Conservation (phyloP, 2,113 vertebrate species). For the Equus przewalskii region DNA sequence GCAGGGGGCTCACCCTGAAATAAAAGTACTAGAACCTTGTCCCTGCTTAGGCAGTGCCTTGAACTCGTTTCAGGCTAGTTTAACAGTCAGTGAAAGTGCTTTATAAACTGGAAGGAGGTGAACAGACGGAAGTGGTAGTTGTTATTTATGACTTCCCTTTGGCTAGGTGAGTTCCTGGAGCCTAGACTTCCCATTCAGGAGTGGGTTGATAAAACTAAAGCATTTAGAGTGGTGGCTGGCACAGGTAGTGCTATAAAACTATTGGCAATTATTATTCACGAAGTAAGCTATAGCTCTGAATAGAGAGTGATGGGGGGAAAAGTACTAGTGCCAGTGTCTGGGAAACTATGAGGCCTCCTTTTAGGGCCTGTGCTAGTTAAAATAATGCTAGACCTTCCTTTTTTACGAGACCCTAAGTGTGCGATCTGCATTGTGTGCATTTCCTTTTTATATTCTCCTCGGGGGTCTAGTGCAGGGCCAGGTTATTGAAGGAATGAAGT, state of each 20-base stretch:
- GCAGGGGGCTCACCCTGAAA: background rate
- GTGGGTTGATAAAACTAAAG: background rate
- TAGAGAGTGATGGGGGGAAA: background rate
- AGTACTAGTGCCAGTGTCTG: background rate
- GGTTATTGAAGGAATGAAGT: background rate
- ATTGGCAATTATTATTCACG: slow-evolving; percentile 24
- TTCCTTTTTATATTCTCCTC: slow-evolving; percentile 13
- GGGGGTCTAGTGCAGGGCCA: background rate
- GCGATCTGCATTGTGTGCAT: background rate
- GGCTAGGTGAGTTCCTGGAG: background rate
- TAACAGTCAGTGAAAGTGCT: slow-evolving; percentile 44
- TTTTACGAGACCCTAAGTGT: background rate
- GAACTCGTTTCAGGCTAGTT: background rate
- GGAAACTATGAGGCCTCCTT: background rate
- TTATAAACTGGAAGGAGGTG: background rate
- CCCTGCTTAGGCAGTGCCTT: background rate
- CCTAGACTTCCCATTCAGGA: background rate
- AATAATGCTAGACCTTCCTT: background rate
- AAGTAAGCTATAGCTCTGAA: background rate
- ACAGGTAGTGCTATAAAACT: slow-evolving; percentile 40
- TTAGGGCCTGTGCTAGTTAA: background rate
- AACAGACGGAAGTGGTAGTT: slow-evolving; percentile 28
- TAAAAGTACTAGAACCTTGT: background rate
- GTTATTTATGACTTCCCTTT: slow-evolving; percentile 35
- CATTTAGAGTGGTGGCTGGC: slow-evolving; percentile 44